Evolutionary conservation across 2,113 vertebrate species (phyloP), one percentile per base, ranked within the genome.

Genomic region (Motacilla tschutschensis): DNA sequence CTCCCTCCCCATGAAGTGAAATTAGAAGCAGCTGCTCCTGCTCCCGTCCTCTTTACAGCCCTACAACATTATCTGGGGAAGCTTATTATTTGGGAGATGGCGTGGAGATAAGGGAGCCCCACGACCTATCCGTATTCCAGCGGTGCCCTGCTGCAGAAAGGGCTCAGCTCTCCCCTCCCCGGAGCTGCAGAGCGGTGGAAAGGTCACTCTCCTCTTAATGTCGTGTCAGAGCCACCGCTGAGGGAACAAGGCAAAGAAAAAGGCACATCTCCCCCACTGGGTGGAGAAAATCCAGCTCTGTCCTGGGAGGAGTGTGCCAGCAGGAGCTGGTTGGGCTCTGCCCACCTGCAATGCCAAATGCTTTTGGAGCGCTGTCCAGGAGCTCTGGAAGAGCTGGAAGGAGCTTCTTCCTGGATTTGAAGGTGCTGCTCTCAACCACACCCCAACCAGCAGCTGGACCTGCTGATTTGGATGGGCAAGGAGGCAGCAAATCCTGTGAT

Each of bases 21-120:
- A 94, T 81, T 73, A 92, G 88, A 87, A 89, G 83, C 91, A 85
- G 93, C 90, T 92, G 89, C 89, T 95, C 48, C 83, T 17, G 17
- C 22, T 82, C 50, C 74, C 8, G 0, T 82, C 72, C 89, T 19
- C 63, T 69, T 35, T 9, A 5, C 14, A 51, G 57, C 58, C 83
- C 59, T 14, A 20, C 51, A 17, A 38, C 41, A 4, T 46, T 72
- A 41, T 69, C 80, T 69, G 3, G 9, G 72, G 84, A 57, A 67
- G 48, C 11, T 70, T 17, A 40, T 90, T 79, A 57, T 50, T 43
- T 76, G 73, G 78, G 85, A 78, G 77, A 12, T 3, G 46, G 64
- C 1, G 0, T 17, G 63, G 88, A 71, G 88, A 50, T 11, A 26
- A 36, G 28, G 0, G 22, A 80, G 64, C 17, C 69, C 33, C 5